Base-by-base conservation (phyloP, 2,113 vertebrate species). In the Drymodes brunneopygia region DNA sequence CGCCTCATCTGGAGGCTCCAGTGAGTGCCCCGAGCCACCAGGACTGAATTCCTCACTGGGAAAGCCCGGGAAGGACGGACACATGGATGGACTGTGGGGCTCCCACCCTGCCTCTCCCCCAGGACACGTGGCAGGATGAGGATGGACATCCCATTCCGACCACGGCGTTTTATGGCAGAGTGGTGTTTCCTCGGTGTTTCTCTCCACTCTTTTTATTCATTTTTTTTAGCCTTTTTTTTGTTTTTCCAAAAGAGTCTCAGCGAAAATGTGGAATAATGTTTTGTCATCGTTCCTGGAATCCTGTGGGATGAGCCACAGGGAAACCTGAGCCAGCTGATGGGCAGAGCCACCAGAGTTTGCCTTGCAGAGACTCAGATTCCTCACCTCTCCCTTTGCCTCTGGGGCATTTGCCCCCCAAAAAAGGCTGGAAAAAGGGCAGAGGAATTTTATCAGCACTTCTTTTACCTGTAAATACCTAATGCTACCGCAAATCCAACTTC, bases 1-100 rank as follows among this genome's bases (percentile, higher is more conserved):
- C 97, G 98, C 65, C 97, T 98, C 83, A 97, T 98, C 73, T 97
- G 98, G 98, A 97, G 98, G 85, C 96, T 97, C 95, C 97, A 97
- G 77, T 98, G 98, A 98, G 85, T 0, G 1, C 72, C 36, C 20
- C 13, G 13, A 67, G 23, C 29, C 20, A 9, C 65, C 44, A 61
- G 88, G 95, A 97, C 92, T 45, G 61, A 71, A 75, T 60, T 48
- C 15, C 82, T 69, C 7, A 2, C 54, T 81, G 82, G 78, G 80
- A 92, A 67, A 81, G 62, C 77, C 84, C 3, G 0, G 67, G 75
- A 54, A 73, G 75, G 61, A 65, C 0, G 3, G 88, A 78, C 40
- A 21, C 45, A 48, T 0, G 6, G 82, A 57, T 2, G 10, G 69
- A 38, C n/a, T 25, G 25, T 48, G 71, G 29, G 61, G 20, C 51